Evolutionary conservation across 2,888 invertebrate species (phyloP).

Genomic region (Phalera bucephala): DNA sequence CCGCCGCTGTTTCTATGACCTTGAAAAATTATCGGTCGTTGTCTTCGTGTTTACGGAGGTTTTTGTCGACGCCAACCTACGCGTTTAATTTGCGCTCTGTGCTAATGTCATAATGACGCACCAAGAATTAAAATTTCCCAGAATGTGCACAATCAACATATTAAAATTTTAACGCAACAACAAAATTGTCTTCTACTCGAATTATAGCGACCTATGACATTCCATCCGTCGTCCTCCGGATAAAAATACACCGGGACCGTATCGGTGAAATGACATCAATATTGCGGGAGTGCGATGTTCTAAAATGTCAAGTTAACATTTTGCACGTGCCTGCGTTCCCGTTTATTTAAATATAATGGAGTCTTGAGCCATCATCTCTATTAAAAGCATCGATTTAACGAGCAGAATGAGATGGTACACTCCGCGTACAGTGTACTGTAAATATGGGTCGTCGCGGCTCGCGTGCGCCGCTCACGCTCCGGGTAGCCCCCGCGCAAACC

Average conservation of each 20-base stretch:
- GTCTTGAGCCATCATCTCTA: slow-evolving; percentile 69
- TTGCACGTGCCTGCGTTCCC: slow-evolving; percentile 49
- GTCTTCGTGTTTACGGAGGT: slow-evolving; percentile 59
- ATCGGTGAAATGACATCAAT: slow-evolving; percentile 24
- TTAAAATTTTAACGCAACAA: neutral
- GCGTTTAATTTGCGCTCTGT: slow-evolving; percentile 12
- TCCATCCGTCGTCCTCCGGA: slow-evolving; percentile 14
- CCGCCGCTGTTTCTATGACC: slow-evolving; percentile 40
- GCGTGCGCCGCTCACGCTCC: slow-evolving; percentile 40
- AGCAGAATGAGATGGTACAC: slow-evolving; percentile 63
- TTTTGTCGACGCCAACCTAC: slow-evolving; percentile 34
- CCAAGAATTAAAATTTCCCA: neutral
- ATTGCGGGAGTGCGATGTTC: slow-evolving; percentile 29
- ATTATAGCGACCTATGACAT: slow-evolving; percentile 33
- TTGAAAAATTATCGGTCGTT: slow-evolving; percentile 69
- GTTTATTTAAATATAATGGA: slow-evolving; percentile 63
- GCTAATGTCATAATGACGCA: slow-evolving; percentile 19
- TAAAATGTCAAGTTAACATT: slow-evolving; percentile 58
- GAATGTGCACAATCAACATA: neutral
- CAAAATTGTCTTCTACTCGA: slow-evolving; percentile 4
- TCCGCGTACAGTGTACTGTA: slow-evolving; percentile 37
- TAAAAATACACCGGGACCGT: slow-evolving; percentile 35
- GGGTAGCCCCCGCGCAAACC: slow-evolving; percentile 28
- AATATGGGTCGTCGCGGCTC: slow-evolving; percentile 60
- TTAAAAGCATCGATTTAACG: slow-evolving; percentile 76